Evolutionary conservation across 2,888 invertebrate species (phyloP).

Genomic region (Chrysolina oricalcia): DNA sequence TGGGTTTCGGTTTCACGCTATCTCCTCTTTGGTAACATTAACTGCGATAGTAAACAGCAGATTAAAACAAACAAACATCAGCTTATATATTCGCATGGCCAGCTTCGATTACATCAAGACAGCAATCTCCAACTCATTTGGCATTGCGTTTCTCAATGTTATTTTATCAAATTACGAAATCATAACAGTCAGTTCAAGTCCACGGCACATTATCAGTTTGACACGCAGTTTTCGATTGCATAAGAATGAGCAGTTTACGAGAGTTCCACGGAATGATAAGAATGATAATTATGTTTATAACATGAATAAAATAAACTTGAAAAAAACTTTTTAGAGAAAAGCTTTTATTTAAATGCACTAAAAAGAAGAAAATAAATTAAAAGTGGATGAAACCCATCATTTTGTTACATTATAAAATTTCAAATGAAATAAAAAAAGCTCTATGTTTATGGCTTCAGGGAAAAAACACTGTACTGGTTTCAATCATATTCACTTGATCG

Average conservation of each 20-base stretch:
- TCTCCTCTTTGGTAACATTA: not conserved
- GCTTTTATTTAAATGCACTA: no score
- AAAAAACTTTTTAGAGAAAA: no score
- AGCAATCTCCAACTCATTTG: not conserved
- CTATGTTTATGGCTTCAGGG: no score
- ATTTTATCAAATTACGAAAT: constrained; percentile 1
- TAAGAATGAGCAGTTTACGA: not conserved
- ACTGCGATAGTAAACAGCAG: no score
- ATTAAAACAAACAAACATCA: not conserved
- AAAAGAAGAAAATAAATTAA: no score
- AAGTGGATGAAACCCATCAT: no score
- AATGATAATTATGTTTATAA: no score
- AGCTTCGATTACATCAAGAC: not conserved
- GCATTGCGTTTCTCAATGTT: constrained; percentile 6
- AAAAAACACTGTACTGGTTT: no score
- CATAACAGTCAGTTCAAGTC: constrained; percentile 7
- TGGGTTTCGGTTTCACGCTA: not conserved
- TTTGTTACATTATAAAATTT: no score
- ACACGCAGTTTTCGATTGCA: not conserved
- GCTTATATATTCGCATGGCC: not conserved
- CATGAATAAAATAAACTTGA: no score
- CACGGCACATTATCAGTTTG: not conserved
- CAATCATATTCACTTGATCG: no score
- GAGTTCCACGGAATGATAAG: not conserved
- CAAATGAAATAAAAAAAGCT: no score